Conservation (phyloP, 2,113 vertebrate species). For the Puffinus mauretanicus region DNA sequence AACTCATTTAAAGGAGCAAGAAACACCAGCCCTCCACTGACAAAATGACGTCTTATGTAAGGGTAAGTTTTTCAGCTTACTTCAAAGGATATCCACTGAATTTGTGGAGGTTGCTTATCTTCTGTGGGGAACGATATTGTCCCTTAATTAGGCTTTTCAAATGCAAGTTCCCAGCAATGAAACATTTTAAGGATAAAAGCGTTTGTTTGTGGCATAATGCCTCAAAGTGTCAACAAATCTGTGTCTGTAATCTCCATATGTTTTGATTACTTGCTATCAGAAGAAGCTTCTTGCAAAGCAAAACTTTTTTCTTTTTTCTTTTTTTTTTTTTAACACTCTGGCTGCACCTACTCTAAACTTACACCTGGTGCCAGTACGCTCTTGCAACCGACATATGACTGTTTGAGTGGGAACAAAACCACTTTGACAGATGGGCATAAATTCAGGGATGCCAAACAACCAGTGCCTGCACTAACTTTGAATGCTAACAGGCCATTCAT, state of each 20-base stretch:
- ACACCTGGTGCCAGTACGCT: background rate
- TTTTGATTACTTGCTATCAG: conserved; percentile 47
- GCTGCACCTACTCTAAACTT: background rate
- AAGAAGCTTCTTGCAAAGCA: conserved; percentile 20
- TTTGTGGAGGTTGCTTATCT: conserved; percentile 43
- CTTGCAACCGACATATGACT: background rate
- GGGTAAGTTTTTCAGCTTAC: background rate
- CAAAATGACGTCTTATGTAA: conserved; percentile 28
- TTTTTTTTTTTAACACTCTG: background rate
- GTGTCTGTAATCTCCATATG: conserved; percentile 30
- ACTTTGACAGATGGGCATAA: conserved; percentile 19
- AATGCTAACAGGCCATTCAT: conserved; percentile 10
- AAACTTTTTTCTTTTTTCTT: background rate
- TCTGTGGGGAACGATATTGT: conserved; percentile 40
- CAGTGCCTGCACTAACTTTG: background rate
- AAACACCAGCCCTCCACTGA: background rate
- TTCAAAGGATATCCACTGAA: conserved; percentile 43
- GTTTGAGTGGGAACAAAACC: conserved; percentile 33
- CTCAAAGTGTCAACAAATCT: conserved; percentile 61
- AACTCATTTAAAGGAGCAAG: background rate
- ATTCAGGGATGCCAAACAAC: conserved; percentile 33
- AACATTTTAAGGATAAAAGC: conserved; percentile 53
- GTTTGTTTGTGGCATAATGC: conserved; percentile 42
- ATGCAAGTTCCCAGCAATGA: conserved; percentile 41
- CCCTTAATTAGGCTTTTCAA: conserved; percentile 61